These are phyloP conservation scores for Rafetus swinhoei DNA, from an alignment of 2,113 vertebrate species.

Conservation along the genomic window DNA sequence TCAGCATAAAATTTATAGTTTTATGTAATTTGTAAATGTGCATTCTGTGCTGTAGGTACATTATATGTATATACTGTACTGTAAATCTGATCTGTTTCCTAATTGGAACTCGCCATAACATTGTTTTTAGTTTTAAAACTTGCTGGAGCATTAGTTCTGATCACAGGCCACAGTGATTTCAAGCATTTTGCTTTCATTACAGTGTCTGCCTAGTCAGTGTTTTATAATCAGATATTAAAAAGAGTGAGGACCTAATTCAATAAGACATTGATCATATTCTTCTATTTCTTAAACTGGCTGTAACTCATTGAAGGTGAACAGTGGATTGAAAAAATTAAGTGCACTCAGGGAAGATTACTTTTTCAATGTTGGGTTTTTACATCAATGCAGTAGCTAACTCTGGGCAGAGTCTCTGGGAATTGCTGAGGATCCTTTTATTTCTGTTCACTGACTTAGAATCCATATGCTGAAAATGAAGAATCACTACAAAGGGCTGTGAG, in stretches of 20 bases:
- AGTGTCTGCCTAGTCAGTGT: constrained; percentile 44
- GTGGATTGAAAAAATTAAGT: constrained; percentile 33
- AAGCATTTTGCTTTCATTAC: constrained; percentile 70
- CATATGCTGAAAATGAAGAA: constrained; percentile 89
- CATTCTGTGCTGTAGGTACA: not conserved
- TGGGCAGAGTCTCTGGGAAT: constrained; percentile 19
- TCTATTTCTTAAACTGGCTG: constrained; percentile 63
- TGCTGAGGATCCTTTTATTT: constrained; percentile 50
- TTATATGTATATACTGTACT: constrained; percentile 32
- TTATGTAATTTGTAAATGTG: constrained; percentile 41
- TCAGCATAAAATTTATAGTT: constrained; percentile 1
- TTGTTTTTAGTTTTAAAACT: constrained; percentile 61
- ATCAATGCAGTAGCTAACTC: constrained; percentile 23
- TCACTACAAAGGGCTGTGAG: constrained; percentile 87
- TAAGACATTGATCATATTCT: constrained; percentile 68
- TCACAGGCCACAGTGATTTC: constrained; percentile 60
- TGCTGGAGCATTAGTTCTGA: constrained; percentile 52
- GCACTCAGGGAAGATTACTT: constrained; percentile 69
- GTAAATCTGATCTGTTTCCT: constrained; percentile 40
- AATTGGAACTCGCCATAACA: constrained; percentile 45
- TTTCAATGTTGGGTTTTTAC: constrained; percentile 27
- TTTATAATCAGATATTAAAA: constrained; percentile 59
- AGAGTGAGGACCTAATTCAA: constrained; percentile 20
- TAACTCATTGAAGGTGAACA: constrained; percentile 68
- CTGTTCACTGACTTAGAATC: constrained; percentile 80